These are phyloP conservation scores for Vandiemenella viatica DNA, from an alignment of 2,888 invertebrate species.

Conservation along the genomic window DNA sequence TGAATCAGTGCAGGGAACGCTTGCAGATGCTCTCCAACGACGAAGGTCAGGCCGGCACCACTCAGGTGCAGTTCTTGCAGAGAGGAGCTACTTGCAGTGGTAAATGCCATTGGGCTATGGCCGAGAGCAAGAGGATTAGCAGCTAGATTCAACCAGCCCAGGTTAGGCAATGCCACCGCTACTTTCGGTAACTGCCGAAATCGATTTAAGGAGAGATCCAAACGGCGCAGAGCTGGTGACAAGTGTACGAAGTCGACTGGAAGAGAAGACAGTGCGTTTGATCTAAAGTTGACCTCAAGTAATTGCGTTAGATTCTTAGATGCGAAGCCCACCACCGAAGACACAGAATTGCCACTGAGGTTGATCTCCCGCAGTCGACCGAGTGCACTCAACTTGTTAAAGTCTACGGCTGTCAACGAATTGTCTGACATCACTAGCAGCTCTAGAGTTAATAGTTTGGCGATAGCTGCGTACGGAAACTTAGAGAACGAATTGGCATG, in stretches of 20 bases:
- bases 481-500: conserved; percentile 57
- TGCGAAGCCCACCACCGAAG: conserved; percentile 58
- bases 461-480: conserved; percentile 62
- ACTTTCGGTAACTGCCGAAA: conserved; percentile 65
- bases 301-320: conserved; percentile 59
- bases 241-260: conserved; percentile 69
- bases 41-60: conserved; percentile 62
- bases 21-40: conserved; percentile 74
- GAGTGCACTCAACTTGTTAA: conserved; percentile 59
- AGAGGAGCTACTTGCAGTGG: conserved; percentile 50
- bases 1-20: conserved; percentile 64
- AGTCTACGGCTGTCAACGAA: conserved; percentile 43
- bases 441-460: conserved; percentile 56
- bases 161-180: conserved; percentile 55
- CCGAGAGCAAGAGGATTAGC: conserved; percentile 65
- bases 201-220: conserved; percentile 64
- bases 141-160: conserved; percentile 66
- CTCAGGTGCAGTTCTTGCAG: conserved; percentile 50
- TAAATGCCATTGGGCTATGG: conserved; percentile 39
- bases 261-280: conserved; percentile 56
- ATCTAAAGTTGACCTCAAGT: conserved; percentile 57
- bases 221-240: conserved; percentile 51
- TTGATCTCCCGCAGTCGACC: conserved; percentile 58
- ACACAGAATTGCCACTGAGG: conserved; percentile 27
- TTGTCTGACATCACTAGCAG: conserved; percentile 11